Evolutionary conservation across 1,140 invertebrate genomes (phyloP).

Genomic region (Drosophila murphyi): DNA sequence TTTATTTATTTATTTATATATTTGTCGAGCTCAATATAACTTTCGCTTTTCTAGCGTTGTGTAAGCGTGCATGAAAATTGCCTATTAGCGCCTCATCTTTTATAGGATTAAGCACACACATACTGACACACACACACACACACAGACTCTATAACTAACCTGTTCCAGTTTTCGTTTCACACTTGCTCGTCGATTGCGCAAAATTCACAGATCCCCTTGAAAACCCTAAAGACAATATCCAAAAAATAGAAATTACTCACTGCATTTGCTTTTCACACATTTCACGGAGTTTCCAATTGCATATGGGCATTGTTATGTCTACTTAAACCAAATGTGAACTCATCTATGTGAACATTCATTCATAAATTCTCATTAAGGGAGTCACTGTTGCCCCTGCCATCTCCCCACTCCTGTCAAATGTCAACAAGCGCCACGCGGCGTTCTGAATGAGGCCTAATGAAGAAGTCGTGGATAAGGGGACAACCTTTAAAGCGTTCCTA

Average conservation of each 20-base stretch:
- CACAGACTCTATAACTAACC: constrained; percentile 22
- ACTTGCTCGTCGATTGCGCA: constrained; percentile 56
- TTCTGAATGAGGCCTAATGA: constrained; percentile 71
- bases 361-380: constrained; percentile 76
- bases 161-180: constrained; percentile 60
- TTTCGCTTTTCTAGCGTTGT: constrained; percentile 75
- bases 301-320: constrained; percentile 38
- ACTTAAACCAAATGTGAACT: constrained; percentile 56
- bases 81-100: constrained; percentile 70
- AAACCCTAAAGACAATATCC: constrained; percentile 16
- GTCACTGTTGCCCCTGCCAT: neutral
- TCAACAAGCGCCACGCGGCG: constrained; percentile 79
- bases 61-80: constrained; percentile 71
- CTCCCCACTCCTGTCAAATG: constrained; percentile 65
- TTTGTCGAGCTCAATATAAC: constrained; percentile 43
- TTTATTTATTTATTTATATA: neutral
- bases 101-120: constrained; percentile 45
- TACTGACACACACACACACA: neutral
- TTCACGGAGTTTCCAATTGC: constrained; percentile 49
- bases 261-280: constrained; percentile 69
- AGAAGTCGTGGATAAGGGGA: constrained; percentile 65
- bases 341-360: constrained; percentile 35
- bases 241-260: constrained; percentile 60
- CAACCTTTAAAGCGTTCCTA: constrained; percentile 25
- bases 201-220: constrained; percentile 16